Percentiles rank a stretch among this genome's conserved stretches.
Evolutionary conservation across 2,888 invertebrate species (phyloP).

Genomic region (Macrosoma leucophasiata): DNA sequence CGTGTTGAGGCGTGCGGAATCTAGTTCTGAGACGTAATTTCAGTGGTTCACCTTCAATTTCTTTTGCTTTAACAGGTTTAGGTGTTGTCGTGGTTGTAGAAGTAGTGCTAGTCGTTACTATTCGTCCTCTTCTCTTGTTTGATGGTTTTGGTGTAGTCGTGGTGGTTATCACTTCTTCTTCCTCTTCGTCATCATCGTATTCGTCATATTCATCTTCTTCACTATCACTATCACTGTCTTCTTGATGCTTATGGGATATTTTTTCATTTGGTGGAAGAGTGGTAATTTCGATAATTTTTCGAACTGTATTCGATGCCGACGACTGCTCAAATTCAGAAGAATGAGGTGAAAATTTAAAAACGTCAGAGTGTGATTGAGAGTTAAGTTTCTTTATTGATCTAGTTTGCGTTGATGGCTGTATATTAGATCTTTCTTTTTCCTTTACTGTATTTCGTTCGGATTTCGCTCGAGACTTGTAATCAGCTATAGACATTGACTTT

Average conservation of each 20-base stretch:
- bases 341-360: constrained; percentile 37
- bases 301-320: constrained; percentile 41
- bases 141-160: constrained; percentile 43
- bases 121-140: constrained; percentile 32
- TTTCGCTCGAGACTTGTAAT: constrained; percentile 39
- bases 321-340: constrained; percentile 26
- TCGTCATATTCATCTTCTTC: constrained; percentile 43
- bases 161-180: constrained; percentile 33
- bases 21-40: constrained; percentile 49
- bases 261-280: constrained; percentile 17
- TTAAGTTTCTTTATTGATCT: constrained; percentile 24
- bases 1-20: constrained; percentile 41
- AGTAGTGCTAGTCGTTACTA: constrained; percentile 28
- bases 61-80: constrained; percentile 27
- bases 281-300: constrained; percentile 33
- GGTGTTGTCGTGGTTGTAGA: constrained; percentile 38
- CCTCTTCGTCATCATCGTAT: constrained; percentile 37
- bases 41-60: constrained; percentile 30
- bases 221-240: constrained; percentile 25
- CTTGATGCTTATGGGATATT: constrained; percentile 17
- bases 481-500: constrained; percentile 46
- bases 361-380: constrained; percentile 34
- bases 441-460: constrained; percentile 19
- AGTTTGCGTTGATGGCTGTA: constrained; percentile 22
- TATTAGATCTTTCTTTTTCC: constrained; percentile 17